phyloP scores from a whole-genome alignment of 1,140 invertebrate genomes.

The Himalopsyche phryganea region DNA sequence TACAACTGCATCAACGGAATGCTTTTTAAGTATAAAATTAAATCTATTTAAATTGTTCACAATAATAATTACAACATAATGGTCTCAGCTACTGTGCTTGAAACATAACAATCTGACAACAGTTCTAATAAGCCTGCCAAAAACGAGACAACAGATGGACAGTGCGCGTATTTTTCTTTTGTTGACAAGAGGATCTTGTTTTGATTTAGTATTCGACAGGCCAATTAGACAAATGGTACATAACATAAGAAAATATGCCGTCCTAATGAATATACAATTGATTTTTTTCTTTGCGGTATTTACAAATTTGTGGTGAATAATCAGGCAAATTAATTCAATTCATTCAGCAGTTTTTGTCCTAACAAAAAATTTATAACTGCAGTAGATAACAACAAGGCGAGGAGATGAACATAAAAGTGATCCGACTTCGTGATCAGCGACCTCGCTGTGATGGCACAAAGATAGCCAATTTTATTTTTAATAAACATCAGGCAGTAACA shows the following conservation, averaged over 20 bases:
- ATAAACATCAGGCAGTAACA: slow-evolving; percentile 22
- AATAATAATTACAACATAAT: not conserved
- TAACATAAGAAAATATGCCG: no score
- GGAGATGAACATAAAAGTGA: slow-evolving; percentile 12
- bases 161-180: no score
- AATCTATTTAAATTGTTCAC: not conserved
- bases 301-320: no score
- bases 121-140: no score
- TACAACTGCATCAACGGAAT: slow-evolving; percentile 1
- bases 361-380: not conserved
- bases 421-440: not conserved
- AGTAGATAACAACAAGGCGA: slow-evolving; percentile 1
- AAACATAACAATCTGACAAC: no score
- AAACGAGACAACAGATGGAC: no score
- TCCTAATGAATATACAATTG: no score
- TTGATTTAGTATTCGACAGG: no score
- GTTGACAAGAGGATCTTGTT: no score
- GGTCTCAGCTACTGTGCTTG: not conserved
- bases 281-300: no score
- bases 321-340: no score
- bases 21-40: not conserved
- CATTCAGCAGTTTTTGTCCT: no score
- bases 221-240: slow-evolving; percentile 13
- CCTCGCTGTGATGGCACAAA: slow-evolving; percentile 27
- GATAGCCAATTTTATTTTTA: slow-evolving; percentile 24